phyloP scores from a whole-genome alignment of 2,113 vertebrate species.

The Sander lucioperca region DNA sequence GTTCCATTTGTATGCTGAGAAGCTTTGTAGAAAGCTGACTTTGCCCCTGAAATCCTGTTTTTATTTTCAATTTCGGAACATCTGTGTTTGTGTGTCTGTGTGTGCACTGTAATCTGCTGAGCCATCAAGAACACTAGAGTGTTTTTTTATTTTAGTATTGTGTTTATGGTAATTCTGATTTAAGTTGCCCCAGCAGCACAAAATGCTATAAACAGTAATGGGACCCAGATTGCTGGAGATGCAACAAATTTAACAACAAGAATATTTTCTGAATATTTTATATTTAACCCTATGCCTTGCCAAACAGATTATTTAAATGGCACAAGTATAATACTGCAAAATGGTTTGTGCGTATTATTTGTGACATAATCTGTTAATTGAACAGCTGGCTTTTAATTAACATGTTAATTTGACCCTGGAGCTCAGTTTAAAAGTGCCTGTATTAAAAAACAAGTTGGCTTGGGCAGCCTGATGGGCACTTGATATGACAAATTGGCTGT shows the following conservation, averaged over 20 bases:
- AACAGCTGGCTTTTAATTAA: slow-evolving; percentile 47
- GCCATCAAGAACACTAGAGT: slow-evolving; percentile 18
- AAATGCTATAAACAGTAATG: slow-evolving; percentile 9
- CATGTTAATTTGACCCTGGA: slow-evolving; percentile 35
- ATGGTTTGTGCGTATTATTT: slow-evolving; percentile 8
- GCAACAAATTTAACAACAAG: slow-evolving; percentile 18
- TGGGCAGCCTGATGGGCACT: slow-evolving; percentile 20
- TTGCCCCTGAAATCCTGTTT: neutral
- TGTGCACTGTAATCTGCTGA: slow-evolving; percentile 12
- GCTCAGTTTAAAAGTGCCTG: slow-evolving; percentile 24
- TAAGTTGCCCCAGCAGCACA: slow-evolving; percentile 23
- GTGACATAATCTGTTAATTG: slow-evolving; percentile 22
- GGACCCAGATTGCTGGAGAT: slow-evolving; percentile 14
- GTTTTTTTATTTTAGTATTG: slow-evolving; percentile 22
- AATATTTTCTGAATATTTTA: slow-evolving; percentile 16
- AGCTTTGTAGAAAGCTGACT: neutral
- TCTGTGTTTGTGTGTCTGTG: neutral
- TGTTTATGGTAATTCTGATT: slow-evolving; percentile 41
- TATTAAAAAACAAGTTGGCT: slow-evolving; percentile 31
- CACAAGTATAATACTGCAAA: neutral
- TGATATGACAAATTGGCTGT: slow-evolving; percentile 36
- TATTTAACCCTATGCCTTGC: slow-evolving; percentile 12
- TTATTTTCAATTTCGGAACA: neutral
- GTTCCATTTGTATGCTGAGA: neutral
- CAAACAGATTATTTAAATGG: neutral